A percentile compares a stretch with the other conserved stretches of the same genome.
These are phyloP conservation scores for Cryptocephalus primarius DNA, from an alignment of 2,888 invertebrate genomes.

Conservation along the genomic window DNA sequence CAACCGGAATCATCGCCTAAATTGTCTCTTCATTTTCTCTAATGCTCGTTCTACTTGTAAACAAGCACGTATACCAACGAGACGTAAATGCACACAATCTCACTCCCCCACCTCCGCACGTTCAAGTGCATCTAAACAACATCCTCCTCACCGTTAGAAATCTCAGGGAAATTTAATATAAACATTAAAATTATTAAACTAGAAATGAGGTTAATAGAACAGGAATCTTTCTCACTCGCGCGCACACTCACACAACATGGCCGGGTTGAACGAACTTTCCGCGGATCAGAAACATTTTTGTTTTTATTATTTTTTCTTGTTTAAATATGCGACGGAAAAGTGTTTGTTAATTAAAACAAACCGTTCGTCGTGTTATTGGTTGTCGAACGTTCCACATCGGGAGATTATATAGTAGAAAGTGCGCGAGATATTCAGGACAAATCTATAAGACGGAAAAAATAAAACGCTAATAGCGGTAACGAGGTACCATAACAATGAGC, in stretches of 20 bases:
- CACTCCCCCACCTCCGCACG: background rate
- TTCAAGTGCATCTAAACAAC: constrained; percentile 1
- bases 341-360: no score
- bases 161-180: constrained; percentile 21
- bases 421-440: no score
- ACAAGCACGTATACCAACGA: background rate
- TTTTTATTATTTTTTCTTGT: background rate
- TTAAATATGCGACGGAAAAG: no score
- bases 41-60: background rate
- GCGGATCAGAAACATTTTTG: background rate
- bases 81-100: background rate
- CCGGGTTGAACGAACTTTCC: background rate
- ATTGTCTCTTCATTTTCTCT: background rate
- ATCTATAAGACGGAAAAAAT: no score
- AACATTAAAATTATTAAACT: constrained; percentile 19
- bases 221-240: constrained; percentile 10
- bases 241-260: no score
- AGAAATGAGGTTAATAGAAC: constrained; percentile 23
- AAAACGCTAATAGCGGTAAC: no score
- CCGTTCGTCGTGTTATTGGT: no score
- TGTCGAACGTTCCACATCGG: no score
- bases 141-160: constrained; percentile 9
- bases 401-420: no score
- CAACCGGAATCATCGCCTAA: background rate
- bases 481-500: no score